Evolutionary conservation across 2,888 invertebrate species (phyloP).

Genomic region (Eupsilia transversa): DNA sequence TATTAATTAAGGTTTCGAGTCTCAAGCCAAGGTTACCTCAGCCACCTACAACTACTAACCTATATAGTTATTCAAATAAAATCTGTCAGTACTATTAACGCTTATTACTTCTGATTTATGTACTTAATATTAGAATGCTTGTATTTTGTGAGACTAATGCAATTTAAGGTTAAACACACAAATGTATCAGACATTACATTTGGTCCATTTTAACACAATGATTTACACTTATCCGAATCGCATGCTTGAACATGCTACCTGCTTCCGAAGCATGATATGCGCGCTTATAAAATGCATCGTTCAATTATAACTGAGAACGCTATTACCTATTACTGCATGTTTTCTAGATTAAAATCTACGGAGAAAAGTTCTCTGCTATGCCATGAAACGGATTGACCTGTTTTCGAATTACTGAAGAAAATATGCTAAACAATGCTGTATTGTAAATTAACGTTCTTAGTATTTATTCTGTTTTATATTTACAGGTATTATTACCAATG

Average conservation of each 20-base stretch:
- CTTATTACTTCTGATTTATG: background rate
- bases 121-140: background rate
- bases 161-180: background rate
- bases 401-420: conserved; percentile 17
- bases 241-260: conserved; percentile 43
- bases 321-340: conserved; percentile 34
- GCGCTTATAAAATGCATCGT: conserved; percentile 47
- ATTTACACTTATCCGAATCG: conserved; percentile 28
- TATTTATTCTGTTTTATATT: background rate
- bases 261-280: conserved; percentile 50
- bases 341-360: conserved; percentile 49
- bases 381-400: conserved; percentile 24
- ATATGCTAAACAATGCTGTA: conserved; percentile 4
- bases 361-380: conserved; percentile 38
- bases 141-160: background rate
- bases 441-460: conserved; percentile 1
- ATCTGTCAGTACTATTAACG: conserved; percentile 9
- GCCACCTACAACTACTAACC: conserved; percentile 18
- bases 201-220: conserved; percentile 1
- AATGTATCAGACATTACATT: background rate
- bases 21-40: conserved; percentile 47
- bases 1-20: conserved; percentile 43
- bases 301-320: conserved; percentile 35
- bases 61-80: conserved; percentile 16
- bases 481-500: background rate